A percentile compares a stretch with the other conserved stretches of the same genome.
These are phyloP conservation scores for Callinectes sapidus DNA, from an alignment of 2,888 invertebrate genomes.

Conservation along the genomic window DNA sequence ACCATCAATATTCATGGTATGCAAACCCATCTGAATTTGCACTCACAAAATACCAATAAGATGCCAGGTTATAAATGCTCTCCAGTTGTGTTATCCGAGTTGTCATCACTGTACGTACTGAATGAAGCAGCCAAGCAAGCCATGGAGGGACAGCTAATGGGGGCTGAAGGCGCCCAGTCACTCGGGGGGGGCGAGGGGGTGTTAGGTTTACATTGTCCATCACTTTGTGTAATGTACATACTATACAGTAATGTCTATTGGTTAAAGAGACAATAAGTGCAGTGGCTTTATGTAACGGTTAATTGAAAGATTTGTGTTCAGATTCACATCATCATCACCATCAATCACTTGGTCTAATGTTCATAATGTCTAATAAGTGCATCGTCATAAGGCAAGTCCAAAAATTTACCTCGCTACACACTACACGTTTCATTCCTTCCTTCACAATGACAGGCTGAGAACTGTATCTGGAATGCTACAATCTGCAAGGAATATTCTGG, in stretches of 20 bases:
- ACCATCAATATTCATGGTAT: not conserved
- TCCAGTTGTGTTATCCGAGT: not conserved
- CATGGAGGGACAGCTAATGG: too few species aligned
- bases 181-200: too few species aligned
- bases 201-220: not conserved
- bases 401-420: not conserved
- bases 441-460: not conserved
- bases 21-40: not conserved
- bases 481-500: too few species aligned
- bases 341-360: not conserved
- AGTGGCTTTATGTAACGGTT: too few species aligned
- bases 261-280: too few species aligned
- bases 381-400: not conserved
- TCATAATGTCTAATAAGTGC: conserved; percentile 6
- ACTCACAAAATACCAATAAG: not conserved
- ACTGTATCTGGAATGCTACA: too few species aligned
- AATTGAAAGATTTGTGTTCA: not conserved
- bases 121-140: too few species aligned
- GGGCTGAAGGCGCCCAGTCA: too few species aligned
- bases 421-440: not conserved
- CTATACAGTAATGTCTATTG: too few species aligned
- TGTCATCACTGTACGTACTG: too few species aligned
- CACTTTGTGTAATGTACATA: not conserved
- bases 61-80: not conserved
- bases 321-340: not conserved